Percentiles rank a stretch among this genome's conserved stretches.
Conservation (phyloP, 1,140 invertebrate genomes). For the Scaptodrosophila lebanonensis region DNA sequence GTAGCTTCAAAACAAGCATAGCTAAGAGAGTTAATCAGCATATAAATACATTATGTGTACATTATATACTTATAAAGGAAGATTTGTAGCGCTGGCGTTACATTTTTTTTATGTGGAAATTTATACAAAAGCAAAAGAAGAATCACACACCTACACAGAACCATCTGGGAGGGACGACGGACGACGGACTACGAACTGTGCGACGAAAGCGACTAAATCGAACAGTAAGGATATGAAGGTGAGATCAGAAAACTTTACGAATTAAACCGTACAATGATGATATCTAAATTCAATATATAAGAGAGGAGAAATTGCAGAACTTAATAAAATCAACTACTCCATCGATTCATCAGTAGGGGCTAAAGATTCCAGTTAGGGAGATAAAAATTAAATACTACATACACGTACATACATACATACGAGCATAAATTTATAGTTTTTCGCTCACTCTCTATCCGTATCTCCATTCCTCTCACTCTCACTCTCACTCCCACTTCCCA, state of each 20-base stretch:
- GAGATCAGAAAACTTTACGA: constrained; percentile 14
- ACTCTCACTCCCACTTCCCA: too few species aligned
- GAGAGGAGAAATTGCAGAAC: neutral
- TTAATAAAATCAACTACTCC: too few species aligned
- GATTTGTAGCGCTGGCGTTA: constrained; percentile 40
- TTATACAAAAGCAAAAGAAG: constrained; percentile 26
- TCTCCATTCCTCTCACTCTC: too few species aligned
- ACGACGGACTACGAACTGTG: too few species aligned
- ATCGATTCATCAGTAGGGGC: too few species aligned
- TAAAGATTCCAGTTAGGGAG: too few species aligned
- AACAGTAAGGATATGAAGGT: constrained; percentile 8
- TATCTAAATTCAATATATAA: constrained; percentile 9
- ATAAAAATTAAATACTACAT: too few species aligned
- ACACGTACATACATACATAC: too few species aligned
- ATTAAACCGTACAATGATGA: too few species aligned
- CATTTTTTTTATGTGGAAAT: constrained; percentile 23
- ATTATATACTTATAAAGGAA: constrained; percentile 5
- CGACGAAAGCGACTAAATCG: constrained; percentile 20
- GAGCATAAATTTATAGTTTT: constrained; percentile 12
- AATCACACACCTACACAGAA: constrained; percentile 9
- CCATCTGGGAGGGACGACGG: too few species aligned
- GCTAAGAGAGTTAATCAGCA: constrained; percentile 23
- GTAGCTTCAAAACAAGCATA: constrained; percentile 21
- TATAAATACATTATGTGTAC: too few species aligned
- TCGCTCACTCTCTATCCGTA: constrained; percentile 16